These are phyloP conservation scores for Cinclus cinclus DNA, from an alignment of 2,113 vertebrate genomes.

Conservation along the genomic window DNA sequence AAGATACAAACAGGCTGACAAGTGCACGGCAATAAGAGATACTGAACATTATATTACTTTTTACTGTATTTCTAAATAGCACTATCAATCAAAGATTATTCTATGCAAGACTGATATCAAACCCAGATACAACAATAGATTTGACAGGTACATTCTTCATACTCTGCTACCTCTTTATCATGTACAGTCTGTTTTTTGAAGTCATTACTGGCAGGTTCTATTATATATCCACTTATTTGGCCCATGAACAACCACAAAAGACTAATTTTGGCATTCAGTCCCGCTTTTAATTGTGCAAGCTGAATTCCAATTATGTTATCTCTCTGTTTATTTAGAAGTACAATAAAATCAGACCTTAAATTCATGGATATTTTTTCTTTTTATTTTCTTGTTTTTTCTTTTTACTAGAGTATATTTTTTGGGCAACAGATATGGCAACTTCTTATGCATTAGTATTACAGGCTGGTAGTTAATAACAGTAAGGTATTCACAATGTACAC, in stretches of 20 bases:
- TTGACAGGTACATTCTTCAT: background rate
- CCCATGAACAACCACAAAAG: background rate
- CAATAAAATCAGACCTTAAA: background rate
- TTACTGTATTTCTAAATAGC: constrained; percentile 8
- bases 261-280: background rate
- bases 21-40: background rate
- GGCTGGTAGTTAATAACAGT: background rate
- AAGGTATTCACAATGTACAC: background rate
- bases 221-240: background rate
- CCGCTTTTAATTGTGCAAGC: background rate
- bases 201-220: background rate
- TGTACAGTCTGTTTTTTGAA: background rate
- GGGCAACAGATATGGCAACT: background rate
- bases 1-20: constrained; percentile 8
- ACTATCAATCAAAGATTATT: constrained; percentile 24
- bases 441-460: background rate
- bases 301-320: background rate
- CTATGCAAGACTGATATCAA: background rate
- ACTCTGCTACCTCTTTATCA: background rate
- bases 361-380: accelerated
- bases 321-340: background rate
- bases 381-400: background rate
- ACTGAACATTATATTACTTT: background rate
- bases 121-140: constrained; percentile 27
- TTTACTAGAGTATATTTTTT: background rate